Evolutionary conservation across 1,140 invertebrate genomes (phyloP).

Genomic region (Drosophila ercepeae): DNA sequence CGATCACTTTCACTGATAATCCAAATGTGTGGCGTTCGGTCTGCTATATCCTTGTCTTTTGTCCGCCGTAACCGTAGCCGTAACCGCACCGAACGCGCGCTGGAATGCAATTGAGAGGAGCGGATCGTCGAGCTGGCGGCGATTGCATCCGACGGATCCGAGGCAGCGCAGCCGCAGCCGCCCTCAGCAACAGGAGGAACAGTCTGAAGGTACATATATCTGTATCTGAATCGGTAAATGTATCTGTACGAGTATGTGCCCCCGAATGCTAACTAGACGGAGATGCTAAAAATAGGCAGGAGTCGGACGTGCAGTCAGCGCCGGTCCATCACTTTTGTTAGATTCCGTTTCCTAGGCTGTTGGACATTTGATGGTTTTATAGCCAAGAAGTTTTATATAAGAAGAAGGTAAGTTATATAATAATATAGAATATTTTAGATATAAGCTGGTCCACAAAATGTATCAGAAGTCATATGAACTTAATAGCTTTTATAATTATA

Average conservation of each 20-base stretch:
- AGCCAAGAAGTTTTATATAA: neutral
- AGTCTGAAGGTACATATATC: slow-evolving; percentile 28
- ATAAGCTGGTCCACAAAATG: no score
- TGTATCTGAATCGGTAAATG: slow-evolving; percentile 41
- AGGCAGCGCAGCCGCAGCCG: slow-evolving; percentile 54
- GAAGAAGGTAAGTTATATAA: neutral
- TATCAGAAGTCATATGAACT: no score
- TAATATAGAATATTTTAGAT: no score
- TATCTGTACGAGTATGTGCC: slow-evolving; percentile 29
- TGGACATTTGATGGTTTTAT: neutral
- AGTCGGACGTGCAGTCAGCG: slow-evolving; percentile 50
- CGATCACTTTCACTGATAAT: slow-evolving; percentile 66
- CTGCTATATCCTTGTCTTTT: slow-evolving; percentile 26
- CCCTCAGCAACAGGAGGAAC: slow-evolving; percentile 55
- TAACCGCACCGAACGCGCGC: slow-evolving; percentile 71
- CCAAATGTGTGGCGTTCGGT: slow-evolving; percentile 38
- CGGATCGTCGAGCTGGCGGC: slow-evolving; percentile 40
- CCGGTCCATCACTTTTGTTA: slow-evolving; percentile 61
- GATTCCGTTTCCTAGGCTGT: slow-evolving; percentile 41
- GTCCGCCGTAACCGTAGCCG: slow-evolving; percentile 45
- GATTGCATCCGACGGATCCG: slow-evolving; percentile 39
- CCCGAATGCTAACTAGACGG: slow-evolving; percentile 65
- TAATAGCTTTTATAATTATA: no score
- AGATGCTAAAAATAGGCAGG: slow-evolving; percentile 63
- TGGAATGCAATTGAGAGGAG: slow-evolving; percentile 77